These are phyloP conservation scores for Clarias pachynema DNA, from an alignment of 2,797 vertebrate species.

Conservation along the genomic window DNA sequence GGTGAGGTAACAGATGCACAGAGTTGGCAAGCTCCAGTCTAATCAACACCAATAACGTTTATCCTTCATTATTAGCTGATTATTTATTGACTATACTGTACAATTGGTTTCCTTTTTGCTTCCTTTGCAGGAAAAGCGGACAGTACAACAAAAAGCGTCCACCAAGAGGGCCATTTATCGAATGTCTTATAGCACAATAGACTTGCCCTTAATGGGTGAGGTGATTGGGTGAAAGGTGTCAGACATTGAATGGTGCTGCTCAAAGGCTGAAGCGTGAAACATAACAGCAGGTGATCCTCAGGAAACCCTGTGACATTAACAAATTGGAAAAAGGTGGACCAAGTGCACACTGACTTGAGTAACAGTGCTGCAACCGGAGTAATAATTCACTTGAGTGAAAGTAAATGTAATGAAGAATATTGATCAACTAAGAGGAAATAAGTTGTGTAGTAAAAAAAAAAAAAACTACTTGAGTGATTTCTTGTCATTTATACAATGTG, in stretches of 20 bases:
- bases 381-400: background rate
- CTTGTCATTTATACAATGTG: background rate
- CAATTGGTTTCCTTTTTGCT: background rate
- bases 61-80: background rate
- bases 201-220: background rate
- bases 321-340: conserved; percentile 28
- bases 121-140: background rate
- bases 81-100: background rate
- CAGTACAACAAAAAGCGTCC: background rate
- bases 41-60: background rate
- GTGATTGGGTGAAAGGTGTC: conserved; percentile 1
- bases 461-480: background rate
- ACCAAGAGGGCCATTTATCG: background rate
- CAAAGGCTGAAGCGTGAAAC: conserved; percentile 23
- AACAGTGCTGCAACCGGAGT: too few species aligned
- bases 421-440: background rate
- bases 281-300: conserved; percentile 28
- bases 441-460: background rate
- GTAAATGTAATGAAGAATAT: background rate
- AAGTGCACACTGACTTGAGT: background rate
- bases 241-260: conserved; percentile 6
- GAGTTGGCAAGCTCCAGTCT: background rate
- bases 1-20: background rate
- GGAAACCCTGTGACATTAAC: conserved; percentile 28
- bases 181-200: background rate